A percentile compares a stretch with the other conserved stretches of the same genome.
These are phyloP conservation scores for Mesoligia furuncula DNA, from an alignment of 2,888 invertebrate species.

Conservation along the genomic window DNA sequence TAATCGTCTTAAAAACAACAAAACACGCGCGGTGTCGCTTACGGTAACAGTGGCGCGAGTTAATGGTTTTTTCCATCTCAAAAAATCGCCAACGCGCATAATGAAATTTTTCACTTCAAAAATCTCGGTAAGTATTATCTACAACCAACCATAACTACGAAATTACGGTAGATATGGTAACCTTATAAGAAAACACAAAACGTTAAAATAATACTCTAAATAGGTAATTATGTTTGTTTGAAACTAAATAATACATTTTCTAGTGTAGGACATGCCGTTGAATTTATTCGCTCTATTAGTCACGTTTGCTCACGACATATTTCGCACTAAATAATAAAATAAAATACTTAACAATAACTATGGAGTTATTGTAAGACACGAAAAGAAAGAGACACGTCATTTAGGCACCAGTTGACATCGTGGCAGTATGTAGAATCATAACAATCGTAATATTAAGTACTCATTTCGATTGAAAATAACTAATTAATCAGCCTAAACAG, in stretches of 20 bases:
- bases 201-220: background rate
- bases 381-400: too few species aligned
- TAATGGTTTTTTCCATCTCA: too few species aligned
- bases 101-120: background rate
- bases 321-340: constrained; percentile 21
- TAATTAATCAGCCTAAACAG: background rate
- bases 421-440: background rate
- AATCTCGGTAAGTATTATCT: background rate
- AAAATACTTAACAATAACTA: too few species aligned
- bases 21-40: too few species aligned
- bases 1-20: too few species aligned
- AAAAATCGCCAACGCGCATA: too few species aligned
- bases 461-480: background rate
- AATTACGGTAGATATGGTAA: too few species aligned
- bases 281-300: constrained; percentile 21
- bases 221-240: background rate
- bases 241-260: background rate
- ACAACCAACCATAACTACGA: background rate
- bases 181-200: background rate
- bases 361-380: too few species aligned
- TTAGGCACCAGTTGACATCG: background rate
- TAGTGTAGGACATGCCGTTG: constrained; percentile 5
- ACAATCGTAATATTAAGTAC: background rate
- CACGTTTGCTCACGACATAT: constrained; percentile 22
- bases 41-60: too few species aligned